Conservation (phyloP, 2,113 vertebrate genomes). For the Kryptolebias marmoratus region DNA sequence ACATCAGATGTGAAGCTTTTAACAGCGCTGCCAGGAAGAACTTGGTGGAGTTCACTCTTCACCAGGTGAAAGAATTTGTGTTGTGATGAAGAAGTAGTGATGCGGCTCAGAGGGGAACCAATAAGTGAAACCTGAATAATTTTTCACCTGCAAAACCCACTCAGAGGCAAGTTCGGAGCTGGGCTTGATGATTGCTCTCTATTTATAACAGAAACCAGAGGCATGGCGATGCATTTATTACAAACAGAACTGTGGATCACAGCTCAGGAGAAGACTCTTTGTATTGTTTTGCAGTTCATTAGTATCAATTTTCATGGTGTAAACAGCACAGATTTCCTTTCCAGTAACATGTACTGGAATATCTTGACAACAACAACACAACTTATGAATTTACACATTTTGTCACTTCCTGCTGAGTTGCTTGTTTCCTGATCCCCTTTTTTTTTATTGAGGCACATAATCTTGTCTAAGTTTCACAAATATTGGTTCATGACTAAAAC, state of each 20-base stretch:
- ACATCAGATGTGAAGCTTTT: constrained; percentile 48
- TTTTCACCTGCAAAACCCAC: constrained; percentile 40
- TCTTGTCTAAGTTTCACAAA: no score
- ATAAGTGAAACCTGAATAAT: constrained; percentile 47
- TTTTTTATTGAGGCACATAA: no score
- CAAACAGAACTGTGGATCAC: background rate
- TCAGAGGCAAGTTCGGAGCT: constrained; percentile 10
- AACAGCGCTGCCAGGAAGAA: constrained; percentile 38
- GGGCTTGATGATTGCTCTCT: background rate
- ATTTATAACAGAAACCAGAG: constrained; percentile 7
- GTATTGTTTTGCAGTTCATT: background rate
- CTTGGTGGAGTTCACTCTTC: background rate
- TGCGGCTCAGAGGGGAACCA: constrained; percentile 18
- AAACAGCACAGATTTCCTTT: background rate
- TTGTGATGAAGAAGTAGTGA: constrained; percentile 2
- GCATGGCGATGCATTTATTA: background rate
- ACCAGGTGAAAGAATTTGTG: constrained; percentile 25
- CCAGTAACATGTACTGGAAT: background rate
- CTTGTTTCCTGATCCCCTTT: no score
- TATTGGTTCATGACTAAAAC: no score
- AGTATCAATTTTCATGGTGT: background rate
- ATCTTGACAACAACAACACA: no score
- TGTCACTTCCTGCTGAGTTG: no score
- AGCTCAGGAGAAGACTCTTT: background rate
- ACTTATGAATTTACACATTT: no score